Evolutionary conservation across 2,113 vertebrate genomes (phyloP).

Genomic region (Thamnaconus septentrionalis): DNA sequence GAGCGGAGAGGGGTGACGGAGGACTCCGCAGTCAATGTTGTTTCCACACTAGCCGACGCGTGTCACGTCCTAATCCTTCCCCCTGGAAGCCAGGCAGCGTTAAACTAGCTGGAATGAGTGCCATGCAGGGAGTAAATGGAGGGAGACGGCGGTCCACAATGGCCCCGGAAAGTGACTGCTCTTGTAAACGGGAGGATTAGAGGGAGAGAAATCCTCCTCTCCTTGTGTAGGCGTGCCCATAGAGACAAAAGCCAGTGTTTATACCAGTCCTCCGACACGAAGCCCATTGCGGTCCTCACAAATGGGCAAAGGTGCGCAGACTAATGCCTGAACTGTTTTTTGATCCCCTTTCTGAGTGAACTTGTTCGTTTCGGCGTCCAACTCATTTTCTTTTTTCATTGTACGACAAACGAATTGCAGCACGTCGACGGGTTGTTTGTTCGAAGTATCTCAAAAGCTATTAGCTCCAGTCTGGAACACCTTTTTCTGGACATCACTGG

Average conservation of each 20-base stretch:
- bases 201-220: conserved; percentile 60
- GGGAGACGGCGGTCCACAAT: conserved; percentile 72
- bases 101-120: conserved; percentile 75
- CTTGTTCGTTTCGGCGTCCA: too few relatives aligned
- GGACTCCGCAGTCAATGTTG: conserved; percentile 56
- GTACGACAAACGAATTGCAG: too few relatives aligned
- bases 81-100: conserved; percentile 68
- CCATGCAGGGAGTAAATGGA: conserved; percentile 74
- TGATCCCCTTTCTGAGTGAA: too few relatives aligned
- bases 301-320: conserved; percentile 3
- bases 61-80: conserved; percentile 70
- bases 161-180: conserved; percentile 66
- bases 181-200: conserved; percentile 76
- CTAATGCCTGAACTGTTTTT: conserved; percentile 8
- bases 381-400: too few relatives aligned
- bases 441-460: too few relatives aligned
- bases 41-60: conserved; percentile 57
- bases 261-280: conserved; percentile 27
- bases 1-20: conserved; percentile 45
- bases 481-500: too few relatives aligned
- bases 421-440: too few relatives aligned
- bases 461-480: too few relatives aligned
- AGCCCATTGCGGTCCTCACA: conserved; percentile 28
- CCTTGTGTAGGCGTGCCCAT: conserved; percentile 60
- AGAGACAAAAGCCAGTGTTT: conserved; percentile 67